Evolutionary conservation across 2,888 invertebrate genomes (phyloP).

Genomic region (Chrysina gloriosa): DNA sequence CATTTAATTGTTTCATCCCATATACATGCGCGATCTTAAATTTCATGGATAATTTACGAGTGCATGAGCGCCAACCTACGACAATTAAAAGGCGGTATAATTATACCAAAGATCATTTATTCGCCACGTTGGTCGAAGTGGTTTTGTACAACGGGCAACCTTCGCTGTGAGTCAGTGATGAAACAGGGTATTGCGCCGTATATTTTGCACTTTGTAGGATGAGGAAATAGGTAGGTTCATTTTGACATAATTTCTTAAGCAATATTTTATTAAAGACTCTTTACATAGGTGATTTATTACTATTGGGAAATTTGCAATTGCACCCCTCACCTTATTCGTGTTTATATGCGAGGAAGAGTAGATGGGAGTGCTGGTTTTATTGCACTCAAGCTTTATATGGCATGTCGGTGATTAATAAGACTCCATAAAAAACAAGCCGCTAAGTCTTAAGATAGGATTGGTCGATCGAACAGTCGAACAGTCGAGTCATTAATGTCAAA

Average conservation of each 20-base stretch:
- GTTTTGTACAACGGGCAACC: slow-evolving; percentile 3
- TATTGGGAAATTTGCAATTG: slow-evolving; percentile 44
- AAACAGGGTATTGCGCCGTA: slow-evolving; percentile 40
- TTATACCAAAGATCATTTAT: slow-evolving; percentile 35
- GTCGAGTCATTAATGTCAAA: slow-evolving; percentile 30
- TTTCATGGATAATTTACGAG: slow-evolving; percentile 40
- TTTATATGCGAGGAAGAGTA: slow-evolving; percentile 19
- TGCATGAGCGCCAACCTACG: slow-evolving; percentile 39
- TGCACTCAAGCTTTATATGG: slow-evolving; percentile 37
- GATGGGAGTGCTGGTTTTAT: slow-evolving; percentile 43
- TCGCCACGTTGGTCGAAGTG: slow-evolving; percentile 27
- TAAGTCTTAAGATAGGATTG: slow-evolving; percentile 34
- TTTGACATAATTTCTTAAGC: slow-evolving; percentile 50
- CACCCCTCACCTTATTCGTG: slow-evolving; percentile 39
- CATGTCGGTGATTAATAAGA: slow-evolving; percentile 29
- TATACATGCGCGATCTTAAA: slow-evolving; percentile 37
- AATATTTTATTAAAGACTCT: slow-evolving; percentile 47
- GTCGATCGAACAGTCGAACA: slow-evolving; percentile 19
- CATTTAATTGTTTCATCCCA: slow-evolving; percentile 20
- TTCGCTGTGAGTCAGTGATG: slow-evolving; percentile 43
- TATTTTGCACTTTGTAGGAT: slow-evolving; percentile 48
- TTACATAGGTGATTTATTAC: slow-evolving; percentile 46
- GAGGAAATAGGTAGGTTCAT: slow-evolving; percentile 49
- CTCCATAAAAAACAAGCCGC: slow-evolving; percentile 10
- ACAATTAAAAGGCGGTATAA: slow-evolving; percentile 42